Evolutionary conservation across 1,140 invertebrate genomes (phyloP).

Genomic region (Nilaparvata lugens): DNA sequence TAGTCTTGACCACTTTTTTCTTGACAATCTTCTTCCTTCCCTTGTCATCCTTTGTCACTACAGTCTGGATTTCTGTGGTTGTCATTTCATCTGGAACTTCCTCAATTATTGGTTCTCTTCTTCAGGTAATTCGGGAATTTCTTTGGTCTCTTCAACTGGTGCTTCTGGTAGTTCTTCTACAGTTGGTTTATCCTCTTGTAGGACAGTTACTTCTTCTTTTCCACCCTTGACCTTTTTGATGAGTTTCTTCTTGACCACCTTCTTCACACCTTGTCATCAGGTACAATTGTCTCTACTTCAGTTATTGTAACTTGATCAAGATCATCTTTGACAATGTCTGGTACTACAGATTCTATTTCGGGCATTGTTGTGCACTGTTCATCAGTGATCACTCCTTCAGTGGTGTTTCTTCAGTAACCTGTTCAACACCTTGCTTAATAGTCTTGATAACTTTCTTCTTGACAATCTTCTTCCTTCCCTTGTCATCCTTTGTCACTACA

Average conservation of each 20-base stretch:
- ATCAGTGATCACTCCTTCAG: constrained; percentile 12
- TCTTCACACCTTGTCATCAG: constrained; percentile 21
- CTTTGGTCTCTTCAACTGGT: constrained; percentile 1
- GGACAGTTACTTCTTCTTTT: constrained; percentile 20
- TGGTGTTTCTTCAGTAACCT: constrained; percentile 25
- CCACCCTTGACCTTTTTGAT: constrained; percentile 21
- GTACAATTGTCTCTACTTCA: constrained; percentile 25
- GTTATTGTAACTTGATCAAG: constrained; percentile 13
- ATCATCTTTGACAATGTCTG: constrained; percentile 2
- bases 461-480: constrained; percentile 22
- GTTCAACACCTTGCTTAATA: constrained; percentile 22
- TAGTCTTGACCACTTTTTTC: constrained; percentile 31
- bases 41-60: constrained; percentile 11
- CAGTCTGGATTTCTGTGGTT: constrained; percentile 23
- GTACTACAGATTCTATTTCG: constrained; percentile 18
- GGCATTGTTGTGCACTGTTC: constrained; percentile 20
- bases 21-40: constrained; percentile 33
- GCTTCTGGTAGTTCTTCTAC: constrained; percentile 17
- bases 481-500: constrained; percentile 1
- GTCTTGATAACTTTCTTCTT: constrained; percentile 29
- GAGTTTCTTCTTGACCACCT: constrained; percentile 28
- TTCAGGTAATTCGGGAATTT: constrained; percentile 23
- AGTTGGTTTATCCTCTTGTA: background rate
- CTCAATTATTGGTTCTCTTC: too few relatives aligned
- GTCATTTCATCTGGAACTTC: constrained; percentile 15